Conservation (phyloP, 2,888 invertebrate species). For the Diachrysia chrysitis region DNA sequence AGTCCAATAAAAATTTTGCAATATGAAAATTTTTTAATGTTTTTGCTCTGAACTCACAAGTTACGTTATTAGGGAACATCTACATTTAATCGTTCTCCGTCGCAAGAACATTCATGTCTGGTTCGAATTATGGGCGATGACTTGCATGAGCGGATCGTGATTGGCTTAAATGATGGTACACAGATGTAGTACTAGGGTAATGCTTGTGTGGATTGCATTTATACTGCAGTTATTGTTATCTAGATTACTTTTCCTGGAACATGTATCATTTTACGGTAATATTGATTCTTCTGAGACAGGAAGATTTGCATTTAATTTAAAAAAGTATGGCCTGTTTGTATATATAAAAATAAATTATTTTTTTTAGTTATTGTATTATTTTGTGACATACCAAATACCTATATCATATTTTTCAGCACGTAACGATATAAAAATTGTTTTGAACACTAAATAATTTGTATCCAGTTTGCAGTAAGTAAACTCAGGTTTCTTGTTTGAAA, state of each 20-base stretch:
- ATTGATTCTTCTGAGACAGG: background rate
- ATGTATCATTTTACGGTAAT: background rate
- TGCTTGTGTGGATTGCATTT: background rate
- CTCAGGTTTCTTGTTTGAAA: too few species aligned
- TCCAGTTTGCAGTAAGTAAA: too few species aligned
- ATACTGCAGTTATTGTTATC: background rate
- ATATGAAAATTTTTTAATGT: too few species aligned
- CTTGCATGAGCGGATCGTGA: slow-evolving; percentile 7
- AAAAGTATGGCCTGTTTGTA: background rate
- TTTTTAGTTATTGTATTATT: too few species aligned
- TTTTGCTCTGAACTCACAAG: background rate
- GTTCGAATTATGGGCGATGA: slow-evolving; percentile 10
- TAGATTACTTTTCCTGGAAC: slow-evolving; percentile 1
- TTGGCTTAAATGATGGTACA: background rate
- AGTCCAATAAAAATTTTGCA: too few species aligned
- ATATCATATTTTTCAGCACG: too few species aligned
- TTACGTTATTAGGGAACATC: background rate
- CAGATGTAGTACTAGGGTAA: slow-evolving; percentile 6
- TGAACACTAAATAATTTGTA: too few species aligned
- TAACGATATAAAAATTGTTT: too few species aligned
- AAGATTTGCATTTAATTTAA: background rate
- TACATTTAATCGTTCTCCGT: background rate
- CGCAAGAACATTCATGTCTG: background rate
- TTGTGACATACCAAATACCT: too few species aligned
- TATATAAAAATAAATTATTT: too few species aligned